Evolutionary conservation across 1,140 invertebrate species (phyloP).

Genomic region (Eumeta japonica): DNA sequence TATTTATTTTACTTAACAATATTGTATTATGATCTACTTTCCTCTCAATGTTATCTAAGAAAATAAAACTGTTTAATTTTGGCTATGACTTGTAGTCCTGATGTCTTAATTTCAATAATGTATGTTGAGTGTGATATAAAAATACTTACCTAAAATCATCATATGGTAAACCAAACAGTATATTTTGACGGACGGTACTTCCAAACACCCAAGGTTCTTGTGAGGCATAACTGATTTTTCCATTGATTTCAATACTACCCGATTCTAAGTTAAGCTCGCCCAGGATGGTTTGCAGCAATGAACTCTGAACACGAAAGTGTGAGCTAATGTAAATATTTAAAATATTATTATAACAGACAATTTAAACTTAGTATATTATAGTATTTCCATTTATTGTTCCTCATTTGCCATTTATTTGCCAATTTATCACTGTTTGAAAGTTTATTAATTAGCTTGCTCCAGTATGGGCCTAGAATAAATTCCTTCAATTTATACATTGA

Average conservation of each 20-base stretch:
- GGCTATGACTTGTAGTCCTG: not conserved
- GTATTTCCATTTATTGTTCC: too few species aligned
- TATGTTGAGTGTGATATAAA: not conserved
- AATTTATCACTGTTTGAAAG: too few species aligned
- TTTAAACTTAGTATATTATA: too few species aligned
- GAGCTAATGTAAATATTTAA: too few species aligned
- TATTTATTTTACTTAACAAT: too few species aligned
- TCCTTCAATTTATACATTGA: too few species aligned
- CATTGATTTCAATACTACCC: conserved; percentile 61
- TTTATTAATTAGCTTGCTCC: too few species aligned
- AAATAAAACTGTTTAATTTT: not conserved
- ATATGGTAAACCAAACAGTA: conserved; percentile 61
- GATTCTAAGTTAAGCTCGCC: conserved; percentile 60
- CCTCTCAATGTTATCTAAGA: not conserved
- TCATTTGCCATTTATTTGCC: too few species aligned
- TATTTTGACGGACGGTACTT: conserved; percentile 32
- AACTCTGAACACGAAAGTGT: too few species aligned
- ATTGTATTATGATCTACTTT: not conserved
- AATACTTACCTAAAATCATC: conserved; percentile 26
- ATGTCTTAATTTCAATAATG: not conserved
- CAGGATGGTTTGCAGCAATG: conserved; percentile 66
- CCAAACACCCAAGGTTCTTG: conserved; percentile 84
- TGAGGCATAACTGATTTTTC: conserved; percentile 73
- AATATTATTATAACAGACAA: too few species aligned
- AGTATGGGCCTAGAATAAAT: too few species aligned